These are phyloP conservation scores for Trididemnum nubilum DNA, from an alignment of 23 tunicate genomes.

Conservation along the genomic window DNA sequence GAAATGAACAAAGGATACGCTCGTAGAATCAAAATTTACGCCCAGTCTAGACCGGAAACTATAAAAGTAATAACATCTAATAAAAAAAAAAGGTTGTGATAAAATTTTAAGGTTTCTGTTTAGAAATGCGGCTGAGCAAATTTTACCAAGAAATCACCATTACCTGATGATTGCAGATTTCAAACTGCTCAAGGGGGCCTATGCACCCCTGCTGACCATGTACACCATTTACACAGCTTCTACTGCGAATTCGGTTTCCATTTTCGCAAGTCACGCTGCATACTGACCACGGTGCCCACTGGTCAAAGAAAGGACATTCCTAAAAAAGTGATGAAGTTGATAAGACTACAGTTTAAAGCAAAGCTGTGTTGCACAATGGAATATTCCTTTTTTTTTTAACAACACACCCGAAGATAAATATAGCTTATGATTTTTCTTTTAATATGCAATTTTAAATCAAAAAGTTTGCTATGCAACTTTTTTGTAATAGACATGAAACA, in stretches of 20 bases:
- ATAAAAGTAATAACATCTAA: too few species aligned
- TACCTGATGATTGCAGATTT: conserved; percentile 54
- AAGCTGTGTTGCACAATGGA: neutral
- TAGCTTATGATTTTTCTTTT: neutral
- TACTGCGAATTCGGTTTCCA: conserved; percentile 34
- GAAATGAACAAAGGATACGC: too few species aligned
- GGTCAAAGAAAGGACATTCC: conserved; percentile 59
- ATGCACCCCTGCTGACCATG: neutral
- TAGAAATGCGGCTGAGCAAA: too few species aligned
- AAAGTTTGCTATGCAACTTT: too few species aligned
- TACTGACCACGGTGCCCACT: conserved; percentile 60
- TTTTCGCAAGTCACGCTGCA: conserved; percentile 48
- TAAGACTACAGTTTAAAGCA: neutral
- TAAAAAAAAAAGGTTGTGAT: too few species aligned
- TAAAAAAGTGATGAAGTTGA: neutral
- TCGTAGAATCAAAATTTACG: too few species aligned
- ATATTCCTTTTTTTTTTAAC: neutral
- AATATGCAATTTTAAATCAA: too few species aligned
- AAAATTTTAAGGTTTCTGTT: too few species aligned
- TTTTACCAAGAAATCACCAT: too few species aligned
- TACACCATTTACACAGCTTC: neutral
- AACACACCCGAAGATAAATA: neutral
- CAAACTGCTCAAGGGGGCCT: conserved; percentile 12
- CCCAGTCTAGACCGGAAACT: too few species aligned
- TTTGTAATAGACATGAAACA: too few species aligned